These are phyloP conservation scores for Peromyscus nudipes DNA, from an alignment of 2,797 vertebrate species.

Conservation along the genomic window DNA sequence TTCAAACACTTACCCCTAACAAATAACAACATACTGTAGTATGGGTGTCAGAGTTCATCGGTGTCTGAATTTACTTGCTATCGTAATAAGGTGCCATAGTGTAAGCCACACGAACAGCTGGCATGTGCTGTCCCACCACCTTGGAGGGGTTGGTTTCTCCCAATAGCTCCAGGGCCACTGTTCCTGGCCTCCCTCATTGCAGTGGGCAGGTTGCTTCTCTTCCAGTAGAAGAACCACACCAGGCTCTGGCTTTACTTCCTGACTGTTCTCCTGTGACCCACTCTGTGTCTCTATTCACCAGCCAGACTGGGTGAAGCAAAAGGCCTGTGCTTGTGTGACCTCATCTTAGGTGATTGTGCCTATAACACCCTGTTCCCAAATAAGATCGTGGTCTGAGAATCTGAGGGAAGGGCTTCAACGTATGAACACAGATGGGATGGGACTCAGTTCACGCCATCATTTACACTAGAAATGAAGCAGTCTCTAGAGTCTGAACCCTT, in stretches of 20 bases:
- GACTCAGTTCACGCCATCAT: neutral
- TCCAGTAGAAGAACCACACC: neutral
- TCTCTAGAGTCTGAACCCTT: too few relatives aligned
- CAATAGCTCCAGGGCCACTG: rapidly evolving
- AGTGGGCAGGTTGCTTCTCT: neutral
- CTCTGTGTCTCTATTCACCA: neutral
- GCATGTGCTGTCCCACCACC: too few relatives aligned
- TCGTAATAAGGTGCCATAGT: too few relatives aligned
- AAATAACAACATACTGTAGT: rapidly evolving
- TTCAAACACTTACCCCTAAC: neutral
- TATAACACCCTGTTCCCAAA: neutral
- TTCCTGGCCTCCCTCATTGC: rapidly evolving
- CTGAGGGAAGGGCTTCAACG: neutral
- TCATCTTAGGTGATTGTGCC: neutral
- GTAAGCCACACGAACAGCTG: neutral
- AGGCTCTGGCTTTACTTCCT: neutral
- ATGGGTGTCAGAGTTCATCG: rapidly evolving
- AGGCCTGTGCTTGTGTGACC: too few relatives aligned
- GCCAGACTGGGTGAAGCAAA: too few relatives aligned
- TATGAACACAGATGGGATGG: neutral
- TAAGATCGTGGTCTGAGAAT: neutral
- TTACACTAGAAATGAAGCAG: rapidly evolving
- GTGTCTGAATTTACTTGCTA: neutral
- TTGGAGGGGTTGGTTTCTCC: neutral
- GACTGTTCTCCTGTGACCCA: neutral